Percentiles rank a stretch among this genome's conserved stretches.
These are phyloP conservation scores for Mobula hypostoma DNA, from an alignment of 2,113 vertebrate genomes.

Conservation along the genomic window DNA sequence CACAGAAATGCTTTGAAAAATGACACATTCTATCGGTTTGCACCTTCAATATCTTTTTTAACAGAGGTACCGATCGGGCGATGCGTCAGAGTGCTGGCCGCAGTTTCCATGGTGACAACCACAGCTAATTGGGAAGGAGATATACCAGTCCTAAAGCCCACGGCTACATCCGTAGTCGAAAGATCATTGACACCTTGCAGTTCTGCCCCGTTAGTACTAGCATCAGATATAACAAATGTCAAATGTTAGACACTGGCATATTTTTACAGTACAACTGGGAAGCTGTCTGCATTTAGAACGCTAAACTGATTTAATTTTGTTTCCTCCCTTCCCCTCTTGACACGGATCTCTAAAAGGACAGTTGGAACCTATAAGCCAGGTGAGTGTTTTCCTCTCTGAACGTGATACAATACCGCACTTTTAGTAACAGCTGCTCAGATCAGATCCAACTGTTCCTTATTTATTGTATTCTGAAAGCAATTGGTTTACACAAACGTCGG, in stretches of 20 bases:
- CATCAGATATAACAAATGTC: not conserved
- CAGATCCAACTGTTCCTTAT: not conserved
- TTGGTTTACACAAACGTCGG: not conserved
- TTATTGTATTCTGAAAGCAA: not conserved
- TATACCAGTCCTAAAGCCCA: constrained; percentile 38
- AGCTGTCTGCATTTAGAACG: not conserved
- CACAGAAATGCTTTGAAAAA: not conserved
- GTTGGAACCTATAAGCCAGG: constrained; percentile 86
- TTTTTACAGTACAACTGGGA: not conserved
- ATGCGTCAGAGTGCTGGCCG: constrained; percentile 45
- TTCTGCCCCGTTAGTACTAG: not conserved
- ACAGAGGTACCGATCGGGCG: not conserved
- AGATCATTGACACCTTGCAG: not conserved
- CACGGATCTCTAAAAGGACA: constrained; percentile 77
- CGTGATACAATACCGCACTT: not conserved
- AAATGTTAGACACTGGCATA: not conserved
- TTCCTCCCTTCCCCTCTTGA: constrained; percentile 42
- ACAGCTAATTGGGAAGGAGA: constrained; percentile 46
- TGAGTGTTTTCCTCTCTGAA: constrained; percentile 51
- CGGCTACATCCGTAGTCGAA: constrained; percentile 40
- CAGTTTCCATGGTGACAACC: constrained; percentile 54
- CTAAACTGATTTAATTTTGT: constrained; percentile 59
- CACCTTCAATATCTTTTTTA: not conserved
- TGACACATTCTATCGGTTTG: not conserved
- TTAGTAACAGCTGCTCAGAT: not conserved